Conservation (phyloP, 92 coral and sea anemone genomes). For the Porites evermanni region DNA sequence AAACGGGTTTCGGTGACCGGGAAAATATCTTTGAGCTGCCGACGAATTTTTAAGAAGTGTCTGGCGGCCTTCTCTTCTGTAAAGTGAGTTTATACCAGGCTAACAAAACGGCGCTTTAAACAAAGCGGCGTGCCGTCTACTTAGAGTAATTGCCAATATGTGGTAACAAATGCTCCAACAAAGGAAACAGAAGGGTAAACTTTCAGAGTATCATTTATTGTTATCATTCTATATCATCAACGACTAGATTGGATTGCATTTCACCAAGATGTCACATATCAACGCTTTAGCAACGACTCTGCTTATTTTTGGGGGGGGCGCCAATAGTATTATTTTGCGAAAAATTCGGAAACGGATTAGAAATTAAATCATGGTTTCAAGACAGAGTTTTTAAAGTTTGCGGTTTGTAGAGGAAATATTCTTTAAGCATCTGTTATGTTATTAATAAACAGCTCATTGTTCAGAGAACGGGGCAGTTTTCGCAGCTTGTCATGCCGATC, state of each 20-base stretch:
- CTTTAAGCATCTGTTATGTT: too few relatives aligned
- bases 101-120: neutral
- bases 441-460: neutral
- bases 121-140: neutral
- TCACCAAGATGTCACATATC: conserved; percentile 7
- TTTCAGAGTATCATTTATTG: neutral
- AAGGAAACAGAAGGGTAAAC: neutral
- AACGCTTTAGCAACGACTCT: too few relatives aligned
- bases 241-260: neutral
- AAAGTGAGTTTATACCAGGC: neutral
- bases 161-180: conserved; percentile 10
- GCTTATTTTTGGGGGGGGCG: neutral
- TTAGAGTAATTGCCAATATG: neutral
- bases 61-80: neutral
- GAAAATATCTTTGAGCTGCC: neutral
- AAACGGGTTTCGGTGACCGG: neutral
- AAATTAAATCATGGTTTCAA: neutral
- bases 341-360: conserved; percentile 2
- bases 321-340: neutral
- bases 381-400: neutral
- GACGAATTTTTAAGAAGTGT: neutral
- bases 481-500: too few relatives aligned
- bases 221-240: neutral
- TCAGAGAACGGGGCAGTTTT: neutral
- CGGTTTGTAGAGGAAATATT: neutral